Percentiles rank a stretch among this genome's conserved stretches.
Conservation (phyloP, 2,113 vertebrate species). For the Catharus minimus region DNA sequence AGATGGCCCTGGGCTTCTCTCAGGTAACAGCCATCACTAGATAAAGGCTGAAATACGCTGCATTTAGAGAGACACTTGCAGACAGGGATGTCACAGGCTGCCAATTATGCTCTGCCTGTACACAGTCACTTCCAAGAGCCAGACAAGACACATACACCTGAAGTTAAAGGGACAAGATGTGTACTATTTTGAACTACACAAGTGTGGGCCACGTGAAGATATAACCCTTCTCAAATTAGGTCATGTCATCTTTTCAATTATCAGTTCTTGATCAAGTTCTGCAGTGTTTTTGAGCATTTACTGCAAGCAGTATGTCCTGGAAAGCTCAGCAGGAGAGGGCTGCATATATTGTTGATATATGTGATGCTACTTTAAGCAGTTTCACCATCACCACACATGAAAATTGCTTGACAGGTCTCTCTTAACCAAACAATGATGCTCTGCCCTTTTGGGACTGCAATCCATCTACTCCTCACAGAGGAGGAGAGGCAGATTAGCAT, state of each 20-base stretch:
- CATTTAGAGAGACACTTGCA: slow-evolving; percentile 77
- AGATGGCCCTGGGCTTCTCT: slow-evolving; percentile 80
- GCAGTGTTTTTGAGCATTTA: not conserved
- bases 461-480: not conserved
- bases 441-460: not conserved
- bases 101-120: slow-evolving; percentile 78
- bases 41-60: slow-evolving; percentile 77
- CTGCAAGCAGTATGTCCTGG: not conserved
- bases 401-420: not conserved
- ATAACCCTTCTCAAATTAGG: slow-evolving; percentile 49
- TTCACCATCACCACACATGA: not conserved
- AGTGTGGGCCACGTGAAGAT: not conserved
- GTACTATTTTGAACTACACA: slow-evolving; percentile 54
- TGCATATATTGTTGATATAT: not conserved
- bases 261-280: slow-evolving; percentile 37
- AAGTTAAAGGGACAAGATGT: slow-evolving; percentile 65
- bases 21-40: slow-evolving; percentile 82
- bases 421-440: not conserved
- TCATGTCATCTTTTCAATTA: slow-evolving; percentile 55
- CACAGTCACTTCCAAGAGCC: slow-evolving; percentile 72
- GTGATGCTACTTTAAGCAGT: not conserved
- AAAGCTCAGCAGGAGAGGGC: not conserved
- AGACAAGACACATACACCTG: slow-evolving; percentile 63
- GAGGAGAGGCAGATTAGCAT: not conserved
- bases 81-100: slow-evolving; percentile 81